phyloP scores from a whole-genome alignment of 2,888 invertebrate species.

The Idaea biselata region DNA sequence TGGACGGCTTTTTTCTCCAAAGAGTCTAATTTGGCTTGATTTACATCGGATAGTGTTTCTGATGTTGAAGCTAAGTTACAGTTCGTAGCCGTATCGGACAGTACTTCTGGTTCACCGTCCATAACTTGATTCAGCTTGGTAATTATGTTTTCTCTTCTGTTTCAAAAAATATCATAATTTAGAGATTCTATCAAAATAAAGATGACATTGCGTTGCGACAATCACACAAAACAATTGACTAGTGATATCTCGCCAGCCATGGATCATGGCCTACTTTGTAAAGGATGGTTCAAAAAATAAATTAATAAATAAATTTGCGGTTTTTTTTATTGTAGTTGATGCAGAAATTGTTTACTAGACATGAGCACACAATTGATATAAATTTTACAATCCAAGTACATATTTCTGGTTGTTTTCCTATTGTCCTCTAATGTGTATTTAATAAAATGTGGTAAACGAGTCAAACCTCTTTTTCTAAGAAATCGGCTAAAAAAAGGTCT shows the following conservation, averaged over 20 bases:
- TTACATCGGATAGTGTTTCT: slow-evolving; percentile 61
- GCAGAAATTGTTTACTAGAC: neutral
- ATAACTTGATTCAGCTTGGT: slow-evolving; percentile 36
- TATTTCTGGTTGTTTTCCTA: neutral
- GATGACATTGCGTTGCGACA: slow-evolving; percentile 3
- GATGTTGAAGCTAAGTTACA: slow-evolving; percentile 60
- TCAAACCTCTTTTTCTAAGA: neutral
- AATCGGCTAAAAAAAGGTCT: neutral
- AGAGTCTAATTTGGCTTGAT: slow-evolving; percentile 67
- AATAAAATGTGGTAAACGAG: neutral
- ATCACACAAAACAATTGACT: neutral
- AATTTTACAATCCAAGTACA: too few relatives aligned
- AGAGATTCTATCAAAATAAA: neutral
- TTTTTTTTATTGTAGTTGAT: too few relatives aligned
- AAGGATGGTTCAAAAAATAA: neutral
- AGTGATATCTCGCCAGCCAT: neutral
- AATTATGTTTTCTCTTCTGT: neutral
- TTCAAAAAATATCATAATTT: neutral
- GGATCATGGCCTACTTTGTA: neutral
- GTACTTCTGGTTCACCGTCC: slow-evolving; percentile 67
- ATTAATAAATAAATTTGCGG: neutral
- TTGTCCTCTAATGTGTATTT: neutral
- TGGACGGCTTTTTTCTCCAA: slow-evolving; percentile 75
- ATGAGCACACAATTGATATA: neutral
- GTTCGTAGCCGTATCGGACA: slow-evolving; percentile 65